Evolutionary conservation across 1,140 invertebrate species (phyloP).

Genomic region (Uloborus diversus): DNA sequence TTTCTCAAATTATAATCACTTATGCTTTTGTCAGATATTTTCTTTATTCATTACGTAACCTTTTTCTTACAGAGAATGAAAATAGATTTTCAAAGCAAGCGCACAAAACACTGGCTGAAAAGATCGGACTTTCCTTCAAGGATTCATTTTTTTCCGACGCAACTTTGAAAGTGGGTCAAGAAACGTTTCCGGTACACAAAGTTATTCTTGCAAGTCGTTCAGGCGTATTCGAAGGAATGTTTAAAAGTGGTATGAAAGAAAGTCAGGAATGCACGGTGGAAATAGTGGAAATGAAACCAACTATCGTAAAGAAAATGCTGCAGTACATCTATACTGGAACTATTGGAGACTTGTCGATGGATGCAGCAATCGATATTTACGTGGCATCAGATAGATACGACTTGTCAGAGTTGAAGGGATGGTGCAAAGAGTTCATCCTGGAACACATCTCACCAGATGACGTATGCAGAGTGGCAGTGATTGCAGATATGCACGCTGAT

Average conservation of each 20-base stretch:
- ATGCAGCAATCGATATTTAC: not conserved
- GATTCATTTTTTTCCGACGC: too few relatives aligned
- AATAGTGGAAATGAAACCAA: not conserved
- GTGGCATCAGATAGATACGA: not conserved
- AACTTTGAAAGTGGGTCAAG: not conserved
- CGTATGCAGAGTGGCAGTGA: too few relatives aligned
- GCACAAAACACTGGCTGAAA: too few relatives aligned
- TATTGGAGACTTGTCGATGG: not conserved
- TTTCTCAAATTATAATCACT: too few relatives aligned
- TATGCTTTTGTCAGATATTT: too few relatives aligned
- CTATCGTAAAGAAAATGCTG: not conserved
- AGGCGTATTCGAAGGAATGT: not conserved
- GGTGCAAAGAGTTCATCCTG: too few relatives aligned
- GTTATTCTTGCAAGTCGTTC: not conserved
- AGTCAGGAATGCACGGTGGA: not conserved
- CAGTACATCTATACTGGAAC: not conserved
- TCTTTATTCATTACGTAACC: too few relatives aligned
- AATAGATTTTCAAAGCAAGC: too few relatives aligned
- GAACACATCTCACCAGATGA: too few relatives aligned
- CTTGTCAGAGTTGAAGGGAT: not conserved
- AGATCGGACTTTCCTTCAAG: too few relatives aligned
- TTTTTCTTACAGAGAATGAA: too few relatives aligned
- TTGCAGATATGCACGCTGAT: too few relatives aligned
- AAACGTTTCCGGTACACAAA: not conserved
- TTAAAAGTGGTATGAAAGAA: not conserved